These are phyloP conservation scores for Garra rufa DNA, from an alignment of 2,113 vertebrate genomes.

Conservation along the genomic window DNA sequence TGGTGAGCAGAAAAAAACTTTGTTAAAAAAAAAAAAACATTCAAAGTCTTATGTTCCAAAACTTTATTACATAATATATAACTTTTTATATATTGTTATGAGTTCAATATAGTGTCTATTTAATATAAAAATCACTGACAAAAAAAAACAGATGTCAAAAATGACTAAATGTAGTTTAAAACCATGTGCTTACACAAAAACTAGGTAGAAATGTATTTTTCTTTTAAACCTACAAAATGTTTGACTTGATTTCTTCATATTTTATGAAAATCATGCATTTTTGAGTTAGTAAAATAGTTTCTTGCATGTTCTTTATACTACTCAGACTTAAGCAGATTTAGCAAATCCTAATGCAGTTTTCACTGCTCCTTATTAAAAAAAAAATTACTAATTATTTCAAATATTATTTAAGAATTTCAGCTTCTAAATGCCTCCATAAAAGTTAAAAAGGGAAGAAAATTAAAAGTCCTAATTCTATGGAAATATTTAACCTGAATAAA, in stretches of 20 bases:
- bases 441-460: background rate
- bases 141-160: background rate
- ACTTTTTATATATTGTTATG: background rate
- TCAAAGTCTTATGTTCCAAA: no score
- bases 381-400: background rate
- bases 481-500: background rate
- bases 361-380: background rate
- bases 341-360: background rate
- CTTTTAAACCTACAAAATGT: background rate
- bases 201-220: background rate
- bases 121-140: background rate
- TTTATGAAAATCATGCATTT: background rate
- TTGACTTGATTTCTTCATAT: background rate
- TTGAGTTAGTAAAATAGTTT: background rate
- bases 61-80: no score
- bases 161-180: background rate
- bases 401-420: background rate
- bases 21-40: no score
- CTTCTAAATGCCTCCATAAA: background rate
- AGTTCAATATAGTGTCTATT: background rate
- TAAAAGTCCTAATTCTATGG: background rate
- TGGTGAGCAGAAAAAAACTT: no score
- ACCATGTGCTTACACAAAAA: background rate
- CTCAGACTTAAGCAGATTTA: no score
- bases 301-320: background rate